phyloP scores from a whole-genome alignment of 1,140 invertebrate species.

The Phortica variegata region DNA sequence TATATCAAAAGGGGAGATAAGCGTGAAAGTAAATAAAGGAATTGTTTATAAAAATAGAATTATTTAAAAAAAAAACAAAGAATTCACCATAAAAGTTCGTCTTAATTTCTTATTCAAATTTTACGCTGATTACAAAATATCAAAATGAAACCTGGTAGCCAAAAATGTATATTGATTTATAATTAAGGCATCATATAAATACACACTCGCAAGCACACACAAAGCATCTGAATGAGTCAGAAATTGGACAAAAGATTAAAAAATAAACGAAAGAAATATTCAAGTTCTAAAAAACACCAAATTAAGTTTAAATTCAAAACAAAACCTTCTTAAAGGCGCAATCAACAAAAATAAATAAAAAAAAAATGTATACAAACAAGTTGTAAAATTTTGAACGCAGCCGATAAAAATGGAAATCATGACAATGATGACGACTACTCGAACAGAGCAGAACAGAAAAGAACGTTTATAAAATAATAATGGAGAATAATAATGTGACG shows the following conservation, averaged over 20 bases:
- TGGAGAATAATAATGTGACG: constrained; percentile 54
- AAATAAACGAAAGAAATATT: background rate
- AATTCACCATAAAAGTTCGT: too few relatives aligned
- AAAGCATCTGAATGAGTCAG: too few relatives aligned
- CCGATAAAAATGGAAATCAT: constrained; percentile 57
- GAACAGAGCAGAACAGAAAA: constrained; percentile 16
- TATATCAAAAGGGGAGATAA: too few relatives aligned
- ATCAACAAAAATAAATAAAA: constrained; percentile 45
- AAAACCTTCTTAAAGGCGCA: constrained; percentile 11
- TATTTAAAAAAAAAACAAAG: too few relatives aligned
- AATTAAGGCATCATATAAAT: constrained; percentile 46
- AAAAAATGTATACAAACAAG: constrained; percentile 20
- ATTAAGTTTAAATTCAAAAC: constrained; percentile 9
- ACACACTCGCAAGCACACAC: background rate
- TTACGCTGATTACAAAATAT: background rate
- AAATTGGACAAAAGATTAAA: constrained; percentile 17
- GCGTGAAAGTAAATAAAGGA: too few relatives aligned
- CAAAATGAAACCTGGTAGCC: constrained; percentile 35
- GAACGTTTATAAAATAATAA: constrained; percentile 56
- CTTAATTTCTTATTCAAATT: too few relatives aligned
- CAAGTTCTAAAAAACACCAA: constrained; percentile 17
- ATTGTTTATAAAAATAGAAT: too few relatives aligned
- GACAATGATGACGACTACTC: constrained; percentile 9
- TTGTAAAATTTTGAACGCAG: constrained; percentile 43
- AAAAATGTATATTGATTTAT: constrained; percentile 42